Evolutionary conservation across 2,888 invertebrate species (phyloP), one percentile per base, ranked within the genome.

Genomic region (Hyposoter didymator): DNA sequence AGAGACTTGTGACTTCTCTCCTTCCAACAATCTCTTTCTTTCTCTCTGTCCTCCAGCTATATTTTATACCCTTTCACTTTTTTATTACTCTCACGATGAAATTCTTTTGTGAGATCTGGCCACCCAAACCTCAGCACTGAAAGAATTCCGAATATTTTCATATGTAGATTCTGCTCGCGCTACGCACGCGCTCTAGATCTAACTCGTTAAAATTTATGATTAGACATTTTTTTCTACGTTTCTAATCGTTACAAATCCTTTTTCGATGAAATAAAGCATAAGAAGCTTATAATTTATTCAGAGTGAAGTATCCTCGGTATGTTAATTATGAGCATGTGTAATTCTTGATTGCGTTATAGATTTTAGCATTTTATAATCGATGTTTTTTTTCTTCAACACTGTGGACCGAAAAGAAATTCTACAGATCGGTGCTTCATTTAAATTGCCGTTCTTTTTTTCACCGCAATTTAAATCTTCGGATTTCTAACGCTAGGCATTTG

Each of bases 41-140:
- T 69, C 73, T 79, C 52, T 52, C 28, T 64, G 49, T 22, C 45
- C 55, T 45, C 67, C 32, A 69, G 45, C 49, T 73, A 55, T 52
- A 66, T 64, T 52, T 80, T 19, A 22, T 66, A 62, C 64, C 49
- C 79, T 73, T 73, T 80, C 52, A 66, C 49, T 80, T 73, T 64
- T 64, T 73, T 47, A 73, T 64, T 52, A 52, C 72, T 52, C 64
- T 73, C 72, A 19, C 69, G n/a, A 70, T 28, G 19, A 70, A 69
- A 69, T 80, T 80, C 64, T 64, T 55, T 2, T 64, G 28, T 49
- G 14, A 59, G 32, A 35, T n/a, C 10, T 14, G 28, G 39, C 47
- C 49, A 66, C 32, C 14, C 59, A 14, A 28, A 49, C n/a, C 32
- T 14, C 69, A 17, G 7, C 12, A 8, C 49, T 19, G 2, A 32